Conservation (phyloP, 2,888 invertebrate genomes). For the Trachelus tabidus region DNA sequence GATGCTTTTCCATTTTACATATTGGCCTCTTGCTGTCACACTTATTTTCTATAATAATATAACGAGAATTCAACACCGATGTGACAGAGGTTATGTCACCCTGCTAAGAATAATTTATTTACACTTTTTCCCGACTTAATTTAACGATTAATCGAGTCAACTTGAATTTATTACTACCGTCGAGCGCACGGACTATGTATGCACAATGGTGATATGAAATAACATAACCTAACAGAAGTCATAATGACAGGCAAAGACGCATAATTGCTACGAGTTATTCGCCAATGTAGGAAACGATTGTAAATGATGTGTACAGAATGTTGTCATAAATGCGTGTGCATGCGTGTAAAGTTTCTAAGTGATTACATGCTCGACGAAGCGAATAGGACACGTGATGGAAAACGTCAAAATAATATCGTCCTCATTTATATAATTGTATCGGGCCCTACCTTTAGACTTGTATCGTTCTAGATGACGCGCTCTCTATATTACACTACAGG, state of each 20-base stretch:
- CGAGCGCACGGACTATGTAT: not conserved
- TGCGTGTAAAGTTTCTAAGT: constrained; percentile 2
- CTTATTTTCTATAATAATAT: too few species aligned
- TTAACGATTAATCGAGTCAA: not conserved
- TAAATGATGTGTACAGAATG: not conserved
- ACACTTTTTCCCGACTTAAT: not conserved
- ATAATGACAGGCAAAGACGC: not conserved
- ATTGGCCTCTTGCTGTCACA: not conserved
- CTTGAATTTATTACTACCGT: not conserved
- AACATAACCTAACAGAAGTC: not conserved
- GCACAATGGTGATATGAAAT: not conserved
- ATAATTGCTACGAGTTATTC: not conserved
- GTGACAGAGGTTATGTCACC: not conserved
- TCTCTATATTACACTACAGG: not conserved
- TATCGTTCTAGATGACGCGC: not conserved
- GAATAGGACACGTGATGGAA: not conserved
- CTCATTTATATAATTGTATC: constrained; percentile 23
- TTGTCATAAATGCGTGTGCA: not conserved
- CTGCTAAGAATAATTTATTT: not conserved
- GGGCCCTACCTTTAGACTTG: not conserved
- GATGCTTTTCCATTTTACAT: not conserved
- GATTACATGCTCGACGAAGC: constrained; percentile 12
- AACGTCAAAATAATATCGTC: constrained; percentile 15
- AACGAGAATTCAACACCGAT: too few species aligned
- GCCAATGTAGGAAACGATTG: not conserved